Evolutionary conservation across 2,797 vertebrate species (phyloP).

Genomic region (Sebastes trivittatus): DNA sequence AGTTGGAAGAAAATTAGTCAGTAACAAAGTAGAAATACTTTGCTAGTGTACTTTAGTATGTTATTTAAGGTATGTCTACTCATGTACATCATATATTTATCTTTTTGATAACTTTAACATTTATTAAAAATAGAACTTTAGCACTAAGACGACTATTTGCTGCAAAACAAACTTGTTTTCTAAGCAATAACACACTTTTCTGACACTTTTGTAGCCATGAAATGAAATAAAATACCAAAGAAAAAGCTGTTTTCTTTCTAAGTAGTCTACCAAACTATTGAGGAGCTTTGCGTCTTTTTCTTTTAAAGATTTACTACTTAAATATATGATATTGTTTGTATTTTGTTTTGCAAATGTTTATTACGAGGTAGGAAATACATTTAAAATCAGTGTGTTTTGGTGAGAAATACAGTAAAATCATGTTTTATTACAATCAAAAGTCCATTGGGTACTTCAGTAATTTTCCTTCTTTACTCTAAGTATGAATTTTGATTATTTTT

Average conservation of each 20-base stretch:
- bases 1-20: constrained; percentile 1
- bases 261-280: not conserved
- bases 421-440: not conserved
- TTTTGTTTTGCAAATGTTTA: not conserved
- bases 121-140: not conserved
- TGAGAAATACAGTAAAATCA: not conserved
- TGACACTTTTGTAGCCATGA: not conserved
- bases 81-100: not conserved
- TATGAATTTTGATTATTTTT: constrained; percentile 43
- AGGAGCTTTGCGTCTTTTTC: not conserved
- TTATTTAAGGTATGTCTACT: not conserved
- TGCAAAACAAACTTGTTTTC: not conserved
- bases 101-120: not conserved
- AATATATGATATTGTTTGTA: not conserved
- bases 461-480: constrained; percentile 21
- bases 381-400: not conserved
- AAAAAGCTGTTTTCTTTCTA: not conserved
- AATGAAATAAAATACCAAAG: not conserved
- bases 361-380: not conserved
- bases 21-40: not conserved
- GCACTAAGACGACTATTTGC: not conserved
- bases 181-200: not conserved
- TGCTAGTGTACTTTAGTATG: not conserved
- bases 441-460: not conserved
- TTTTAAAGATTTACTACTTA: not conserved